Percentiles rank a stretch among this genome's conserved stretches.
These are phyloP conservation scores for Aeoliscus strigatus DNA, from an alignment of 2,797 vertebrate species.

Conservation along the genomic window DNA sequence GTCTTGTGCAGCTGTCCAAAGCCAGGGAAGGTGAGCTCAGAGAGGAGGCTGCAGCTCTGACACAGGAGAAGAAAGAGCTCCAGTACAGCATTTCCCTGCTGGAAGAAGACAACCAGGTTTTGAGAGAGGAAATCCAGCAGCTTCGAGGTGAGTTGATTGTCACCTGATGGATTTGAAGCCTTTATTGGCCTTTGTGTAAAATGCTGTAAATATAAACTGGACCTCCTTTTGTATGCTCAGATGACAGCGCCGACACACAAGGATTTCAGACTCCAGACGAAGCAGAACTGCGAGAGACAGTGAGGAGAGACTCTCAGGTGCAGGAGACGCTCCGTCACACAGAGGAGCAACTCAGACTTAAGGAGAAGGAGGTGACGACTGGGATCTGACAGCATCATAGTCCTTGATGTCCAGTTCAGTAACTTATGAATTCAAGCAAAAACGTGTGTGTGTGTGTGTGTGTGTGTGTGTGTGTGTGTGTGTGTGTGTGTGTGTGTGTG, in stretches of 20 bases:
- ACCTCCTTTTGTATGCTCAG: conserved; percentile 35
- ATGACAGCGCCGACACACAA: conserved; percentile 33
- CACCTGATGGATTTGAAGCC: too few species aligned
- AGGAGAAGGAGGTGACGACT: conserved; percentile 83
- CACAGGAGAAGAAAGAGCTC: conserved; percentile 68
- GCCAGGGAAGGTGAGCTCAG: conserved; percentile 66
- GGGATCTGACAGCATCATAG: too few species aligned
- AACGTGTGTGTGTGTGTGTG: conserved; percentile 2
- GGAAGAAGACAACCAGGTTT: conserved; percentile 70
- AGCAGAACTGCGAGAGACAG: conserved; percentile 10
- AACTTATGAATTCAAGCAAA: too few species aligned
- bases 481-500: conserved; percentile 24
- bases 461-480: conserved; percentile 16
- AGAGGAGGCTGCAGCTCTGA: conserved; percentile 60
- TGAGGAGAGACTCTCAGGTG: conserved; percentile 32
- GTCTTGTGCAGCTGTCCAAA: conserved; percentile 68
- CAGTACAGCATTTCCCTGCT: conserved; percentile 62
- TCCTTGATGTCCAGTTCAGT: too few species aligned
- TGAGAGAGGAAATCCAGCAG: conserved; percentile 61
- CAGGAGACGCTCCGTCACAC: conserved; percentile 70
- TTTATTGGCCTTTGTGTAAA: too few species aligned
- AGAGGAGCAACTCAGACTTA: conserved; percentile 74
- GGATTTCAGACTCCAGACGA: conserved; percentile 22
- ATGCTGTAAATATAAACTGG: not conserved
- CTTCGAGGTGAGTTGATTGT: conserved; percentile 66